Evolutionary conservation across 2,113 vertebrate species (phyloP), one percentile per base, ranked within the genome.

Genomic region (Seriola aureovittata): DNA sequence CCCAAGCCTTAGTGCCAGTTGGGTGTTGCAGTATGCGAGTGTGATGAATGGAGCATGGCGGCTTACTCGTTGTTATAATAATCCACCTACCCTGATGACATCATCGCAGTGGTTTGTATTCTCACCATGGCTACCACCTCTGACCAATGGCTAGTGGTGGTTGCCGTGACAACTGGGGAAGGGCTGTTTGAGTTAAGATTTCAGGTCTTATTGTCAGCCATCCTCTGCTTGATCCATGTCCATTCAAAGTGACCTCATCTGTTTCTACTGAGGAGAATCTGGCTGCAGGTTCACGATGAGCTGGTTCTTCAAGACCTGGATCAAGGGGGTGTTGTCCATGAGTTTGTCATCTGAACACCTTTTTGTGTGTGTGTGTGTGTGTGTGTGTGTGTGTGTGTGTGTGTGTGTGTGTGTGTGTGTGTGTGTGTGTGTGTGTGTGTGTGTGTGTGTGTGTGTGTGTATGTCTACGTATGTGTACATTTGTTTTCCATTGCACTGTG

Each of bases 81-180:
- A 98, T 97, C 97, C 97, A 99, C 98, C 97, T 99, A 99, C 98
- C 97, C 98, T 99, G 98, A 99, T 98, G 98, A 98, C 95, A 36
- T 88, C 91, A 86, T 93, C 92, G 78, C 88, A 84, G 86, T 85
- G 94, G 92, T 95, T 98, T 98, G 97, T 98, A 98, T 92, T 46
- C 48, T 50, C 46, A 80, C 82, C 81, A 88, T 88, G 91, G 92
- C 91, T 75, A 85, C 89, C 91, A 91, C 89, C 87, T 86, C 92
- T 90, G 88, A 83, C 88, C 80, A 65, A 29, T 13, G 83, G 84
- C 82, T 80, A 86, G 89, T 38, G 89, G 89, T 91, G 91, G 88
- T 90, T 84, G 62, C 89, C 70, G 65, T 89, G 89, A 90, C 17
- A 16, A 85, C 4, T 55, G 3, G 75, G 71, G 65, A 70, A 63